These are phyloP conservation scores for Sylvicola cinctus DNA, from an alignment of 2,888 invertebrate species.

Conservation along the genomic window DNA sequence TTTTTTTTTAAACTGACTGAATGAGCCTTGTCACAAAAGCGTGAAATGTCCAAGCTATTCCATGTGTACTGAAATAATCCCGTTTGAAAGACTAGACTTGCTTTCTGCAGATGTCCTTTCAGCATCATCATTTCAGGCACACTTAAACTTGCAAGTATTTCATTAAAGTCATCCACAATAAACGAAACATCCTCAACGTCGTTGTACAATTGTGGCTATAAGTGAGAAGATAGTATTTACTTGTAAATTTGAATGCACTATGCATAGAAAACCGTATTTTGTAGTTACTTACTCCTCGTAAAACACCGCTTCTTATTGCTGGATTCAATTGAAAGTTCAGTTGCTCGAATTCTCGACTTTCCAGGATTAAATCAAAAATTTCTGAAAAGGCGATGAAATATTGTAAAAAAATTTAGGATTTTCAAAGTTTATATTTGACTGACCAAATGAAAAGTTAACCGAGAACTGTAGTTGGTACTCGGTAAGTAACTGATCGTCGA, in stretches of 20 bases:
- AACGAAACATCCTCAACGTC: slow-evolving; percentile 38
- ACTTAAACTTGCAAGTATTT: slow-evolving; percentile 39
- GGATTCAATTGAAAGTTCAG: slow-evolving; percentile 37
- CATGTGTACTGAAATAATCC: too few relatives aligned
- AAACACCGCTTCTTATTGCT: slow-evolving; percentile 29
- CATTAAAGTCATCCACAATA: slow-evolving; percentile 43
- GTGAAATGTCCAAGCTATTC: too few relatives aligned
- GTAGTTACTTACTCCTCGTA: slow-evolving; percentile 23
- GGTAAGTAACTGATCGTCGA: slow-evolving; percentile 22
- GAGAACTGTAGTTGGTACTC: slow-evolving; percentile 44
- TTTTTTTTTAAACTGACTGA: too few relatives aligned
- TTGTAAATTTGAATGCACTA: slow-evolving; percentile 1
- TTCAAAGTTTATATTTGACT: slow-evolving; percentile 3
- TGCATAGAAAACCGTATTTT: not conserved
- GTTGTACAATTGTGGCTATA: slow-evolving; percentile 31
- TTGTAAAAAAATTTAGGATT: not conserved
- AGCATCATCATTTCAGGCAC: slow-evolving; percentile 37
- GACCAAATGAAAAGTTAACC: slow-evolving; percentile 33
- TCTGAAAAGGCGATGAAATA: slow-evolving; percentile 13
- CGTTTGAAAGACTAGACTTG: too few relatives aligned
- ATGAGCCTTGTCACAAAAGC: too few relatives aligned
- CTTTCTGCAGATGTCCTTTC: too few relatives aligned
- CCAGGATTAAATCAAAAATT: slow-evolving; percentile 45
- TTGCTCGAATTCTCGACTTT: slow-evolving; percentile 54
- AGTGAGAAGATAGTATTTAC: not conserved